These are phyloP conservation scores for Natrix natrix DNA, from an alignment of 2,797 vertebrate species.

Conservation along the genomic window DNA sequence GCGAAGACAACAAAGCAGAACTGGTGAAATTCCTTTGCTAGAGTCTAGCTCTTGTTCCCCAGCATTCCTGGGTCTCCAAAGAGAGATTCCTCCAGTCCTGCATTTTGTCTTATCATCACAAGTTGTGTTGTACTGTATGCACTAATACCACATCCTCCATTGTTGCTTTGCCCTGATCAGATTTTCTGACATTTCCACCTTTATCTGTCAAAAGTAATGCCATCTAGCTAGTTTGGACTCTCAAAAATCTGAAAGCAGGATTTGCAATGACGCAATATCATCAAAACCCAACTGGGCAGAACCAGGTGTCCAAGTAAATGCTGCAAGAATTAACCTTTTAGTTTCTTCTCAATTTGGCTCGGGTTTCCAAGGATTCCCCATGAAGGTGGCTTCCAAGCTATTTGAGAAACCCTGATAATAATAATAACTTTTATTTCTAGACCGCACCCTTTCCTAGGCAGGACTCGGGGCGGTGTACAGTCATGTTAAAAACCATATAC, in stretches of 20 bases:
- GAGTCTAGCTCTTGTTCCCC: background rate
- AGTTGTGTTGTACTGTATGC: background rate
- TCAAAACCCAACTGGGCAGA: background rate
- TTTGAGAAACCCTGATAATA: background rate
- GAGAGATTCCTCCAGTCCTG: background rate
- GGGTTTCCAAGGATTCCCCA: background rate
- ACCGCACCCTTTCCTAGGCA: too few species aligned
- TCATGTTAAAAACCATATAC: too few species aligned
- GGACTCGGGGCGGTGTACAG: too few species aligned
- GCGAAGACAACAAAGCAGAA: background rate
- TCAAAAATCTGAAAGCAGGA: background rate
- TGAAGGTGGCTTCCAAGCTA: background rate
- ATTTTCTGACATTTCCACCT: background rate
- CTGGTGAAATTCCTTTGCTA: background rate
- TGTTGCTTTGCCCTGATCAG: background rate
- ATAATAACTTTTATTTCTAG: too few species aligned
- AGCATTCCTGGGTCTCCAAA: background rate
- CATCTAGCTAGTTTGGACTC: background rate
- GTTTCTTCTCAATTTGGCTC: background rate
- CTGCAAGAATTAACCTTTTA: background rate
- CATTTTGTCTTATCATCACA: background rate
- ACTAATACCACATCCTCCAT: background rate
- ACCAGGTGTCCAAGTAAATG: background rate
- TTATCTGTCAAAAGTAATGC: background rate
- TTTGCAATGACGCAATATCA: background rate